These are phyloP conservation scores for Girardinichthys multiradiatus DNA, from an alignment of 2,113 vertebrate genomes.

Conservation along the genomic window DNA sequence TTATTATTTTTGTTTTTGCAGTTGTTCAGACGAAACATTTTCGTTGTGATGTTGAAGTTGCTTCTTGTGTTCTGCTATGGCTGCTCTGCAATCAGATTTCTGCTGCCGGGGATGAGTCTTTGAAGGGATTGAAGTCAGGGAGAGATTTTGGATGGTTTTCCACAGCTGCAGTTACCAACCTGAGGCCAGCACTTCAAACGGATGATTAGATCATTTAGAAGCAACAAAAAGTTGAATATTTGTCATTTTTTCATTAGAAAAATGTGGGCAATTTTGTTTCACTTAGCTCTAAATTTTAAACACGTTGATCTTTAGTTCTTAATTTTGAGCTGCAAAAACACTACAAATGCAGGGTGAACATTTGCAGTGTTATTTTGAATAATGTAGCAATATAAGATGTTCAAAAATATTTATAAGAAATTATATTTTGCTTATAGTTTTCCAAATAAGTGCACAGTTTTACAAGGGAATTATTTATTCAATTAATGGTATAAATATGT, in stretches of 20 bases:
- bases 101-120: conserved; percentile 47
- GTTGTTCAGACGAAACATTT: conserved; percentile 82
- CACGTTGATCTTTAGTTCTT: neutral
- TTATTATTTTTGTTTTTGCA: conserved; percentile 10
- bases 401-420: no score
- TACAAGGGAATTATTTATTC: no score
- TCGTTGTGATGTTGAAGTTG: conserved; percentile 80
- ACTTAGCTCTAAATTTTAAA: neutral
- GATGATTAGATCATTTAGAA: neutral
- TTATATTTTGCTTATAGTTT: no score
- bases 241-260: neutral
- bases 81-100: conserved; percentile 75
- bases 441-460: no score
- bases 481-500: no score
- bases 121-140: conserved; percentile 2
- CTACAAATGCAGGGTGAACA: neutral
- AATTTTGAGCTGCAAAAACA: neutral
- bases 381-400: no score
- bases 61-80: conserved; percentile 68
- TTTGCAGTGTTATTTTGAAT: neutral
- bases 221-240: neutral
- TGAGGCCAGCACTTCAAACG: neutral
- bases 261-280: neutral
- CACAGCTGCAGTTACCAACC: conserved; percentile 13
- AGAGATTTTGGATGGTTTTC: conserved; percentile 14